Percentiles rank a stretch among this genome's conserved stretches.
Evolutionary conservation across 2,113 vertebrate species (phyloP).

Genomic region (Pygoscelis antarcticus): DNA sequence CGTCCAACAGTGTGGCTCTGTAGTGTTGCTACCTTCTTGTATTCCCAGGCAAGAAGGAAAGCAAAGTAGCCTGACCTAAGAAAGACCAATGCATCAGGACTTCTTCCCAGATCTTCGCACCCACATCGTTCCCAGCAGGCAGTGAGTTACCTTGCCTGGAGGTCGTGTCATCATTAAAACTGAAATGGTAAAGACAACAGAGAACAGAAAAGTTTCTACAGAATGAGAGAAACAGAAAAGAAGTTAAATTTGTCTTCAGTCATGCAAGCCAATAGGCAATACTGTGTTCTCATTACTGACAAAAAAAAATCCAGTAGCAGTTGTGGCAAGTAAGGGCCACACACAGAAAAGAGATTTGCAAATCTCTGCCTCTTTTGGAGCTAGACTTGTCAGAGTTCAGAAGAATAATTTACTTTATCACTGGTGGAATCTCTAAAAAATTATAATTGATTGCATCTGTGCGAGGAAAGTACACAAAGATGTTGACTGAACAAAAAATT

Average conservation of each 20-base stretch:
- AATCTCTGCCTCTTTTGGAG: background rate
- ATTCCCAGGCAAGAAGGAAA: too few relatives aligned
- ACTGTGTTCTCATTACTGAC: background rate
- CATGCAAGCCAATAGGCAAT: background rate
- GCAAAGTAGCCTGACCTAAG: background rate
- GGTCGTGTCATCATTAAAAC: fast-evolving
- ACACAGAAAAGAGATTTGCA: background rate
- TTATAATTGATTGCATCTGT: background rate
- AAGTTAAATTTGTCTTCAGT: background rate
- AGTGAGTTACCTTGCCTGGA: background rate
- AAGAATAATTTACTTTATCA: background rate
- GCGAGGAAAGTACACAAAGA: background rate
- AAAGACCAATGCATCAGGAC: fast-evolving
- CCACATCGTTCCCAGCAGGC: too few relatives aligned
- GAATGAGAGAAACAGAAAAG: background rate
- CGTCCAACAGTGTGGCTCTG: fast-evolving
- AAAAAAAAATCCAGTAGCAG: too few relatives aligned
- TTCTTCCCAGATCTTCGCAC: too few relatives aligned
- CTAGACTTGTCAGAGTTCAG: background rate
- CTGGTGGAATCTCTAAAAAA: background rate
- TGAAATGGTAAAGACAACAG: background rate
- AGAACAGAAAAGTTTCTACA: background rate
- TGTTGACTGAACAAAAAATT: background rate
- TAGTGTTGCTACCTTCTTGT: fast-evolving
- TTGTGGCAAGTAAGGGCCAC: background rate